Conservation (phyloP, 1,140 invertebrate genomes). For the Drosophila baimaii region DNA sequence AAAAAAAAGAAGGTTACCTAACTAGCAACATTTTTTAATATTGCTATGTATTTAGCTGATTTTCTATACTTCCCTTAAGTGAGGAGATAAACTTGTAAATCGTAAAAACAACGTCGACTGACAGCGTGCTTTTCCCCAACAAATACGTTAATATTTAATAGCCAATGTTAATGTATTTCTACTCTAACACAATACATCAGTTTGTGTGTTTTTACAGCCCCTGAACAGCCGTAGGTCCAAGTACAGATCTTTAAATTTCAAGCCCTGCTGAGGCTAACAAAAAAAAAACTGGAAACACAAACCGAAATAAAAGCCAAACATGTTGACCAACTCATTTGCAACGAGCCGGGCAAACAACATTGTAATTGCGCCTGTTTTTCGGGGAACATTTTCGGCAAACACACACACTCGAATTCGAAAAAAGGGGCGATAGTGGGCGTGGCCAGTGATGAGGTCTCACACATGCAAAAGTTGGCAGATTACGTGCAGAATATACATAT, state of each 20-base stretch:
- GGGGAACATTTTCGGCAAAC: constrained; percentile 38
- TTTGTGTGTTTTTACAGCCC: not conserved
- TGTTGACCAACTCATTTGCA: constrained; percentile 80
- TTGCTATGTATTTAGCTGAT: not conserved
- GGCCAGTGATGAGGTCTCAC: constrained; percentile 39
- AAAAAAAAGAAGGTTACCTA: not conserved
- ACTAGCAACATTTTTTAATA: not conserved
- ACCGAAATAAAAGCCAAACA: constrained; percentile 59
- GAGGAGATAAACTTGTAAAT: not conserved
- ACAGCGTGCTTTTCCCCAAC: not conserved
- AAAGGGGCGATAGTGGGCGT: constrained; percentile 31
- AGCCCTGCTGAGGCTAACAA: not conserved
- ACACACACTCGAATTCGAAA: constrained; percentile 28
- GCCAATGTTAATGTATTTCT: constrained; percentile 6
- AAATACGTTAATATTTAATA: constrained; percentile 1
- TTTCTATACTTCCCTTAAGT: not conserved
- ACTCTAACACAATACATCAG: constrained; percentile 9
- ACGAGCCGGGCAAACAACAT: constrained; percentile 64
- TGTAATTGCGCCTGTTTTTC: constrained; percentile 72
- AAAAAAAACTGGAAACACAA: constrained; percentile 28
- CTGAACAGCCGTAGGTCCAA: not conserved
- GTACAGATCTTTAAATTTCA: constrained; percentile 28
- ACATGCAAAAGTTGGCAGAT: constrained; percentile 70
- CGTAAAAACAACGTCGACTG: not conserved
- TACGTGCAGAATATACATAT: constrained; percentile 52